phyloP scores from a whole-genome alignment of 2,888 invertebrate genomes.

The Stratiomys singularior region DNA sequence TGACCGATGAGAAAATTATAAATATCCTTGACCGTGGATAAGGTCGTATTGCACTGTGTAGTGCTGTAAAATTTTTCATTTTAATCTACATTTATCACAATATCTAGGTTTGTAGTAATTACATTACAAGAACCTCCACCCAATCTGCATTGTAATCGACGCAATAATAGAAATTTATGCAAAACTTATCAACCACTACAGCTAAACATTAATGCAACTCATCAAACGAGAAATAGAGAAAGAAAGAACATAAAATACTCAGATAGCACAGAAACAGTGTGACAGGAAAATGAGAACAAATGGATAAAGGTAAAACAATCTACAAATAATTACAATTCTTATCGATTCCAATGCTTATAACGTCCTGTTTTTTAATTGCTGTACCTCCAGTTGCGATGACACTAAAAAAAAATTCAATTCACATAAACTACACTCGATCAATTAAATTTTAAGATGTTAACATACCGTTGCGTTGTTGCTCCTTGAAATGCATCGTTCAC shows the following conservation, averaged over 20 bases:
- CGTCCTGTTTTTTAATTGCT: slow-evolving; percentile 65
- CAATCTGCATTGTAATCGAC: too few species aligned
- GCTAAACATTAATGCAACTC: too few species aligned
- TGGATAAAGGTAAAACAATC: slow-evolving; percentile 13
- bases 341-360: slow-evolving; percentile 65
- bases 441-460: not conserved
- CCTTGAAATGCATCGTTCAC: slow-evolving; percentile 65
- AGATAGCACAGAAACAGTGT: not conserved
- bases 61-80: too few species aligned
- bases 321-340: slow-evolving; percentile 64
- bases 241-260: not conserved
- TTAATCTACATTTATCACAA: too few species aligned
- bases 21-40: too few species aligned
- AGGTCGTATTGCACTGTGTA: too few species aligned
- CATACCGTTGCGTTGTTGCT: slow-evolving; percentile 63
- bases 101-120: too few species aligned
- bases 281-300: not conserved
- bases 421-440: not conserved
- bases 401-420: slow-evolving; percentile 54
- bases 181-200: too few species aligned
- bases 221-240: too few species aligned
- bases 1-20: too few species aligned
- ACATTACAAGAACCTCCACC: too few species aligned
- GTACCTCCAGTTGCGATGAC: slow-evolving; percentile 64
- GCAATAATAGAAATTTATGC: too few species aligned